Conservation (phyloP, 2,888 invertebrate species). For the Acrobasis suavella region DNA sequence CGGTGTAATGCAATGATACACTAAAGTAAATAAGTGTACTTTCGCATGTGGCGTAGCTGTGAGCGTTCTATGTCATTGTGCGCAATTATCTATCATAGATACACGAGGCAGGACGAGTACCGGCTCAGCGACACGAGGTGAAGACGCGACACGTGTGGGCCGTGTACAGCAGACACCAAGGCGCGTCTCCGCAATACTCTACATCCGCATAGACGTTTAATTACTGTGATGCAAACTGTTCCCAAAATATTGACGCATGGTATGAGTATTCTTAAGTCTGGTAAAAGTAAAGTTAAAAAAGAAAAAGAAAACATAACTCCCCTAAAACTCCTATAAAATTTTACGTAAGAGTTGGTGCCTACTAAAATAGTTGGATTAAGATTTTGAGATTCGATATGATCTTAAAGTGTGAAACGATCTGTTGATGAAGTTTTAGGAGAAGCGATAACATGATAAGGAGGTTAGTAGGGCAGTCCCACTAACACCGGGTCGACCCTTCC, state of each 20-base stretch:
- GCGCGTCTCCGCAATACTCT: slow-evolving; percentile 19
- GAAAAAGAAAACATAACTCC: neutral
- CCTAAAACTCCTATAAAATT: no score
- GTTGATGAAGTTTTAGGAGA: slow-evolving; percentile 14
- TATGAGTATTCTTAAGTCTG: neutral
- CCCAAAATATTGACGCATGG: neutral
- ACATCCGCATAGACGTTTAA: neutral
- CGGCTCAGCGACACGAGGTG: slow-evolving; percentile 29
- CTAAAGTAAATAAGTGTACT: slow-evolving; percentile 4
- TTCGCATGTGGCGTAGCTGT: slow-evolving; percentile 5
- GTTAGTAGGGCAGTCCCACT: slow-evolving; percentile 58
- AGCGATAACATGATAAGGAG: slow-evolving; percentile 46
- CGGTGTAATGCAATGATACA: neutral
- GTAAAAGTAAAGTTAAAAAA: no score
- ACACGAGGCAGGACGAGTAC: slow-evolving; percentile 16
- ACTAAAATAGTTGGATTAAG: neutral
- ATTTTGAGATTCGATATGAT: neutral
- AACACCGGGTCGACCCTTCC: slow-evolving; percentile 35
- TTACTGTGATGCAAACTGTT: neutral
- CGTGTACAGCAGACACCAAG: slow-evolving; percentile 29
- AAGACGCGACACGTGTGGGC: slow-evolving; percentile 28
- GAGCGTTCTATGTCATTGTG: slow-evolving; percentile 25
- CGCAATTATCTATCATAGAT: slow-evolving; percentile 34
- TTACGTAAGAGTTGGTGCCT: no score
- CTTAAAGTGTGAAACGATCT: neutral